These are phyloP conservation scores for Ptilodon capucinus DNA, from an alignment of 2,888 invertebrate genomes.

Conservation along the genomic window DNA sequence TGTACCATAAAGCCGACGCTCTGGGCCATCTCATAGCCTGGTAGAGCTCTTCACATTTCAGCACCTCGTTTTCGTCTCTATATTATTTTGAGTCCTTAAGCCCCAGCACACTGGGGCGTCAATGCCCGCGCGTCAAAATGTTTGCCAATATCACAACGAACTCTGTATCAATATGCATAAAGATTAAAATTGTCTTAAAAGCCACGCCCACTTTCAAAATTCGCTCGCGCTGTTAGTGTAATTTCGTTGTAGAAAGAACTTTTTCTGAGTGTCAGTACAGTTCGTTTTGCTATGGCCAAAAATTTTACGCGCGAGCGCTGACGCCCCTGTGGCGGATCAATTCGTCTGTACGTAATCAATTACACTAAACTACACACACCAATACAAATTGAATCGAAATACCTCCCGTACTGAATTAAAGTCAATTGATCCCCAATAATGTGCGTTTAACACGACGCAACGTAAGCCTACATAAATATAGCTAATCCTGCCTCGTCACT, in stretches of 20 bases:
- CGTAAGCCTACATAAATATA: constrained; percentile 32
- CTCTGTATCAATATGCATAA: too few species aligned
- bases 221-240: too few species aligned
- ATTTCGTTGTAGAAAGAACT: too few species aligned
- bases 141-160: too few species aligned
- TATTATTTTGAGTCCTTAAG: neutral
- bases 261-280: too few species aligned
- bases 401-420: constrained; percentile 22
- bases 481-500: constrained; percentile 28
- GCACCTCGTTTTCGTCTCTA: neutral
- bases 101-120: too few species aligned
- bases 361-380: constrained; percentile 14
- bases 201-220: too few species aligned
- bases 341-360: constrained; percentile 6
- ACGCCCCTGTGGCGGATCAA: too few species aligned
- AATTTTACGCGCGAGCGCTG: too few species aligned
- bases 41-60: neutral
- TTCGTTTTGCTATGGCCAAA: too few species aligned
- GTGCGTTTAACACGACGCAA: constrained; percentile 29
- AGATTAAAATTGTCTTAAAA: too few species aligned
- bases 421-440: constrained; percentile 31
- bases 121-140: too few species aligned
- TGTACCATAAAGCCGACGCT: neutral
- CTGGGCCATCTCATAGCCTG: neutral
- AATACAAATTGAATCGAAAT: constrained; percentile 7